A percentile compares a stretch with the other conserved stretches of the same genome.
phyloP scores from a whole-genome alignment of 2,113 vertebrate species.

The Odontophorus gujanensis region DNA sequence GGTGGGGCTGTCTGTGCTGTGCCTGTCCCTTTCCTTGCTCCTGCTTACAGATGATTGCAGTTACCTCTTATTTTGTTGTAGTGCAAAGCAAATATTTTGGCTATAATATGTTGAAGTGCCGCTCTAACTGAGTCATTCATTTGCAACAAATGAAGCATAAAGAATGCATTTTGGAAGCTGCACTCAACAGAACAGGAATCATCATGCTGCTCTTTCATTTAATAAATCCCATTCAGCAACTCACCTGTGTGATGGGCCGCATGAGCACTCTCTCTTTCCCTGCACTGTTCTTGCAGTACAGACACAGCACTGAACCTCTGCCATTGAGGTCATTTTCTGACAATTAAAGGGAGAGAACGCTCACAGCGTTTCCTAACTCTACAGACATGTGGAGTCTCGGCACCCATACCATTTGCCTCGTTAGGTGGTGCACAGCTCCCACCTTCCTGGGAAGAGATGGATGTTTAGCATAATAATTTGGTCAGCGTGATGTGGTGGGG shows the following conservation, averaged over 20 bases:
- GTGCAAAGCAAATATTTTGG: slow-evolving; percentile 45
- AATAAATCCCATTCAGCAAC: not conserved
- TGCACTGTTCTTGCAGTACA: rapidly evolving
- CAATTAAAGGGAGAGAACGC: not conserved
- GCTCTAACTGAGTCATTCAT: slow-evolving; percentile 42
- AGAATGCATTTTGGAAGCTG: slow-evolving; percentile 27
- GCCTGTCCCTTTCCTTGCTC: not conserved
- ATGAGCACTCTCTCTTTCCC: not conserved
- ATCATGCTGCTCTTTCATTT: not conserved
- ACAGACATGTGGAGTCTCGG: not conserved
- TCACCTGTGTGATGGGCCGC: not conserved
- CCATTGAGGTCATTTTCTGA: not conserved
- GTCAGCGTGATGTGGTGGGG: not conserved
- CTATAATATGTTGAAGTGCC: slow-evolving; percentile 8
- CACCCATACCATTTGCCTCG: not conserved
- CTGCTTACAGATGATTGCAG: not conserved
- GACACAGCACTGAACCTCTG: not conserved
- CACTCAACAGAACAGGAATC: slow-evolving; percentile 22
- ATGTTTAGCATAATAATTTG: not conserved
- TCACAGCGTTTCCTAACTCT: not conserved
- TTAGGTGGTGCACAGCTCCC: not conserved
- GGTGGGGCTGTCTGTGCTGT: not conserved
- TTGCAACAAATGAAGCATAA: slow-evolving; percentile 51
- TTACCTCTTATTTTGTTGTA: not conserved
- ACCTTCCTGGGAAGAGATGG: not conserved